These are phyloP conservation scores for Silurus glanis DNA, from an alignment of 2,113 vertebrate genomes.

Conservation along the genomic window DNA sequence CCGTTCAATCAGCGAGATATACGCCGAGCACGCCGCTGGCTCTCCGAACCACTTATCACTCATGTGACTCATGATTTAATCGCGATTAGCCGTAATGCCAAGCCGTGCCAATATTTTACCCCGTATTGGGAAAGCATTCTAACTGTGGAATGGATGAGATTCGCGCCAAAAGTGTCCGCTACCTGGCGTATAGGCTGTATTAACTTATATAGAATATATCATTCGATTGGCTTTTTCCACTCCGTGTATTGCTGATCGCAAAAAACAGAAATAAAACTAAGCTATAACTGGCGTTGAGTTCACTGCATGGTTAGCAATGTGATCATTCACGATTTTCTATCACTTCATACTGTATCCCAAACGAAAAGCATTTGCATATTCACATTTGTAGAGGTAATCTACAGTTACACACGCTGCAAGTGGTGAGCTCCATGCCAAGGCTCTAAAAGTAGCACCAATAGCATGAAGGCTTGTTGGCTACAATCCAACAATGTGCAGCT, in stretches of 20 bases:
- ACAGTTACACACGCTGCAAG: constrained; percentile 9
- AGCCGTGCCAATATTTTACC: neutral
- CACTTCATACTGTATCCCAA: neutral
- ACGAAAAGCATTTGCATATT: neutral
- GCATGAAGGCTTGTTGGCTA: neutral
- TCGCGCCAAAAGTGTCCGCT: neutral
- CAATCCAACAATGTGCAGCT: neutral
- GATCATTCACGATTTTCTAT: too few relatives aligned
- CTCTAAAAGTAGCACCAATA: constrained; percentile 12
- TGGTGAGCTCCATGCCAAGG: neutral
- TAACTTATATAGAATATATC: neutral
- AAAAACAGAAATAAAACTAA: neutral
- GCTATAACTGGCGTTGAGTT: neutral
- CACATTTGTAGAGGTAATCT: neutral
- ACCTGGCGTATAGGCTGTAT: neutral
- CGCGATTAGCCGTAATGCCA: neutral
- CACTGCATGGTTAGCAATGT: neutral
- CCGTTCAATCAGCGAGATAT: neutral
- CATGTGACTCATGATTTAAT: neutral
- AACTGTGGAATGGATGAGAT: neutral
- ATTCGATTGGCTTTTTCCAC: neutral
- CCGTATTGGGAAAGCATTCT: neutral
- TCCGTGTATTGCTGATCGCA: neutral
- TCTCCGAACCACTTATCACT: neutral
- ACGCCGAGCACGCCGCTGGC: neutral